A percentile compares a stretch with the other conserved stretches of the same genome.
These are phyloP conservation scores for Thymallus thymallus DNA, from an alignment of 2,113 vertebrate genomes.

Conservation along the genomic window DNA sequence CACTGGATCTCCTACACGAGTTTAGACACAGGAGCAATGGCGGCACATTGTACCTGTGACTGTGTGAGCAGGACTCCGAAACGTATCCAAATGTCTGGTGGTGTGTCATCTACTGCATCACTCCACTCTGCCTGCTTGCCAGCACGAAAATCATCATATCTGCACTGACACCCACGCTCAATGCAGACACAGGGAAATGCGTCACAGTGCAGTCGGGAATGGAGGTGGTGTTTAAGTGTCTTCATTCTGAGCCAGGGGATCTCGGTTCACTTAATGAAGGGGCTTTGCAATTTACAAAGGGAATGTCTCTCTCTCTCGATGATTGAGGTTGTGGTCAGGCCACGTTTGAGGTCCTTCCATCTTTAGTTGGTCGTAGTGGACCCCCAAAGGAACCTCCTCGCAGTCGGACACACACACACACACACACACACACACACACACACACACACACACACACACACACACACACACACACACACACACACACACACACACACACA, in stretches of 20 bases:
- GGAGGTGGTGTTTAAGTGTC: neutral
- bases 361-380: neutral
- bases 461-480: conserved; percentile 22
- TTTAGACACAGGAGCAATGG: conserved; percentile 1
- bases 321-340: neutral
- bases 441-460: conserved; percentile 7
- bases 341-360: neutral
- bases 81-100: neutral
- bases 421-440: neutral
- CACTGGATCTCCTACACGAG: neutral
- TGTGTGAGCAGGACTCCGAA: neutral
- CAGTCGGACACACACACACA: conserved; percentile 19
- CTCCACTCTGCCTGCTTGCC: neutral
- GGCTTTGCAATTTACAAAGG: neutral
- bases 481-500: neutral
- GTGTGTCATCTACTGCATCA: neutral
- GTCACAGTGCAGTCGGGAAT: neutral
- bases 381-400: neutral
- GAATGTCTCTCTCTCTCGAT: neutral
- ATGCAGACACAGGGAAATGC: neutral
- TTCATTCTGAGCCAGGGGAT: neutral
- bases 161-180: neutral
- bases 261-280: neutral
- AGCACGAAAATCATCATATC: neutral
- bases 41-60: neutral